Evolutionary conservation across 2,797 vertebrate genomes (phyloP).

Genomic region (Tiaroga cobitis): DNA sequence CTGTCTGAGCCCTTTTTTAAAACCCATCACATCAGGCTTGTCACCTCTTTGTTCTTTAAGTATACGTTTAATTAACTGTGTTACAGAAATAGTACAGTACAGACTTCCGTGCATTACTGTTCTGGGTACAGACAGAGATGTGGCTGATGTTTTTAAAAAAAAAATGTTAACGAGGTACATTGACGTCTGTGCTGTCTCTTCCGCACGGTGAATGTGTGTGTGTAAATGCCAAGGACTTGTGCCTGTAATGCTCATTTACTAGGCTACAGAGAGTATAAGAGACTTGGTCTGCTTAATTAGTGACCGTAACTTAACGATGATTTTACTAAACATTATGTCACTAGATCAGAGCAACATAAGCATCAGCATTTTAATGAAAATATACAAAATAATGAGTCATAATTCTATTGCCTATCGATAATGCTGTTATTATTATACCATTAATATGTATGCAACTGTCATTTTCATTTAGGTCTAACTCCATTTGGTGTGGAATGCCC

Average conservation of each 20-base stretch:
- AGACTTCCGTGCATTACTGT: conserved; percentile 8
- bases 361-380: not conserved
- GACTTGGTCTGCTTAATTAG: not conserved
- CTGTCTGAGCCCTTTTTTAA: conserved; percentile 21
- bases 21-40: not conserved
- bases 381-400: not conserved
- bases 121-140: conserved; percentile 25
- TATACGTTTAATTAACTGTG: not conserved
- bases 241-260: not conserved
- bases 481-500: not conserved
- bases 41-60: not conserved
- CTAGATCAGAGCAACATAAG: not conserved
- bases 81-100: not conserved
- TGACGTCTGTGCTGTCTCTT: conserved; percentile 46
- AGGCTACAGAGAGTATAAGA: not conserved
- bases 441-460: not conserved
- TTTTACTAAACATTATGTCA: not conserved
- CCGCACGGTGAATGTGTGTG: not conserved
- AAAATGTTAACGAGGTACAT: conserved; percentile 56
- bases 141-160: conserved; percentile 32
- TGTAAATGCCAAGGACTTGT: not conserved
- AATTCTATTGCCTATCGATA: not conserved
- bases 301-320: not conserved
- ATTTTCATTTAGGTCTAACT: not conserved
- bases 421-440: not conserved